A percentile compares a stretch with the other conserved stretches of the same genome.
These are phyloP conservation scores for Torymus texanus DNA, from an alignment of 2,888 invertebrate species.

Conservation along the genomic window DNA sequence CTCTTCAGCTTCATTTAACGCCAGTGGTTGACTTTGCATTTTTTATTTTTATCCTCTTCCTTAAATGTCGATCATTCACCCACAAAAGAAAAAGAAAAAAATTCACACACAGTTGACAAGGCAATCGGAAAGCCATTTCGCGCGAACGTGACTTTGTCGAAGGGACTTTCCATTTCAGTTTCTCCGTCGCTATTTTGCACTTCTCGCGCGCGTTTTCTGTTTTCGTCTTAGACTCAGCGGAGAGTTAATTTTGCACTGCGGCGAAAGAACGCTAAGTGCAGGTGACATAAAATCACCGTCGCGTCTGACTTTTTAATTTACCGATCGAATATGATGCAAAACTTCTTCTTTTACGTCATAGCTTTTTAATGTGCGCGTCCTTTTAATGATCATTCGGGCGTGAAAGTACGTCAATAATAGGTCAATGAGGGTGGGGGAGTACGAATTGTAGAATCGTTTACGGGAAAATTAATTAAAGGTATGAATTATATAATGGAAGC, in stretches of 20 bases:
- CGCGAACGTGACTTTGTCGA: conserved; percentile 25
- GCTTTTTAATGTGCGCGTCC: neutral
- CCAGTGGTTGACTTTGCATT: no score
- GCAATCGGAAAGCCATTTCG: conserved; percentile 28
- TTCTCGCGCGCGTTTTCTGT: neutral
- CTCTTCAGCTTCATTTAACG: no score
- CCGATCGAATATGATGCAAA: neutral
- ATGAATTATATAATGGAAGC: no score
- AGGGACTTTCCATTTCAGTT: neutral
- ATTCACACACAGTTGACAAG: neutral
- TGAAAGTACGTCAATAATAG: neutral
- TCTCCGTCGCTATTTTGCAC: neutral
- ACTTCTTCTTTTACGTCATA: neutral
- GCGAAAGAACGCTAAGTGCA: no score
- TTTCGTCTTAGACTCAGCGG: neutral
- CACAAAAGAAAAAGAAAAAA: neutral
- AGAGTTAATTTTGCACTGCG: neutral
- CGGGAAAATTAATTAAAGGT: no score
- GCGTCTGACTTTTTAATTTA: conserved; percentile 26
- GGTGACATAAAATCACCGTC: conserved; percentile 1
- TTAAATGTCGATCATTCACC: no score
- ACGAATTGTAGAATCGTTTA: no score
- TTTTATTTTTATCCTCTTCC: no score
- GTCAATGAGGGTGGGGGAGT: neutral
- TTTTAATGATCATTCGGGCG: neutral